phyloP scores from a whole-genome alignment of 2,888 invertebrate species.

The Eupeodes latifasciatus region DNA sequence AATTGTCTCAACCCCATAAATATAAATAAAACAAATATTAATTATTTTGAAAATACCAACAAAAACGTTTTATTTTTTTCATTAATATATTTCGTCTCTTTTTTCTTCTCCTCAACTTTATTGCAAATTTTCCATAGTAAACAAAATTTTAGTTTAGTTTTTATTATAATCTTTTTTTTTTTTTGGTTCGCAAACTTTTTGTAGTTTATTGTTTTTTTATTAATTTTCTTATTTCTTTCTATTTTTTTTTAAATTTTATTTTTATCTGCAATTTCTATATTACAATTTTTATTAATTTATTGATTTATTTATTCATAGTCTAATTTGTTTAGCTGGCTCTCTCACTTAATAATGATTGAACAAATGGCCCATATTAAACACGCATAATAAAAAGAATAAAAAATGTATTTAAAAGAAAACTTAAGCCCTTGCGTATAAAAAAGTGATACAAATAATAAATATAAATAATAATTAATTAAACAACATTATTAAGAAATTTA shows the following conservation, averaged over 20 bases:
- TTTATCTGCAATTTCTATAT: conserved; percentile 64
- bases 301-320: conserved; percentile 44
- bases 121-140: conserved; percentile 73
- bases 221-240: conserved; percentile 61
- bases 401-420: conserved; percentile 51
- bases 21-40: conserved; percentile 27
- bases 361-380: conserved; percentile 64
- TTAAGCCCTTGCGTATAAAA: conserved; percentile 73
- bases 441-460: conserved; percentile 71
- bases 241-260: conserved; percentile 39
- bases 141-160: conserved; percentile 72
- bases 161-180: conserved; percentile 45
- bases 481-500: conserved; percentile 61
- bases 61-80: conserved; percentile 59
- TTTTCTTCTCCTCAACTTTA: conserved; percentile 68
- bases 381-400: conserved; percentile 50
- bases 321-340: conserved; percentile 76
- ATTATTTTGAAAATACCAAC: conserved; percentile 64
- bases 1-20: too few species aligned
- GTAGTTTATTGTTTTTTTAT: conserved; percentile 55
- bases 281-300: conserved; percentile 49
- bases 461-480: conserved; percentile 72
- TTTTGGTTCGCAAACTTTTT: conserved; percentile 75
- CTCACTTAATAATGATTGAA: conserved; percentile 52
- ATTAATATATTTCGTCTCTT: conserved; percentile 71